These are phyloP conservation scores for Eurois occulta DNA, from an alignment of 2,888 invertebrate genomes.

Conservation along the genomic window DNA sequence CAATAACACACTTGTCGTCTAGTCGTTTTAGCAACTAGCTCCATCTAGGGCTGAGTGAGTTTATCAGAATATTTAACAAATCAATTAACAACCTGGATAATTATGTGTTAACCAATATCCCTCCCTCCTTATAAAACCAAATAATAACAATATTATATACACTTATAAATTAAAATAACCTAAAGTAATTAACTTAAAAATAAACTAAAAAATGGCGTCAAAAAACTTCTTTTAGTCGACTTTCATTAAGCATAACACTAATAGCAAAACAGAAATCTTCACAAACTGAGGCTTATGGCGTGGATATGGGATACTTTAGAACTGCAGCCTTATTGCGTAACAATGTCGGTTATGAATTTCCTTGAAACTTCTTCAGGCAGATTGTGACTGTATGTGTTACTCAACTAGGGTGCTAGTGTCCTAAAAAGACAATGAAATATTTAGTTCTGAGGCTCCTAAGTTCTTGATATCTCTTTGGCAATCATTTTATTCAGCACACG, in stretches of 20 bases:
- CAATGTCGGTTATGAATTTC: background rate
- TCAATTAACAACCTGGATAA: background rate
- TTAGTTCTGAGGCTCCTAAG: background rate
- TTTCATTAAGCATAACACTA: background rate
- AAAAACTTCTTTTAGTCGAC: too few species aligned
- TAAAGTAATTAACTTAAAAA: too few species aligned
- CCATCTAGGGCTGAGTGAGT: slow-evolving; percentile 5
- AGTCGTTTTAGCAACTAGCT: slow-evolving; percentile 13
- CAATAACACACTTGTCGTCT: slow-evolving; percentile 44
- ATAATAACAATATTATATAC: too few species aligned
- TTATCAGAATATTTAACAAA: slow-evolving; percentile 8
- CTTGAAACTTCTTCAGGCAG: background rate
- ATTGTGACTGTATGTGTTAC: background rate
- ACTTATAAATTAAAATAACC: too few species aligned
- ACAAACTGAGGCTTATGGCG: background rate
- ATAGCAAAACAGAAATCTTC: background rate
- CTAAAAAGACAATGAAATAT: background rate
- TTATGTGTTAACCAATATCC: too few species aligned
- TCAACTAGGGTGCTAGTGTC: background rate
- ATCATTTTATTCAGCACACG: slow-evolving; percentile 31
- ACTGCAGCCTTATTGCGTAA: background rate
- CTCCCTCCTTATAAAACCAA: too few species aligned
- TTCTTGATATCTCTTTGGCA: slow-evolving; percentile 15
- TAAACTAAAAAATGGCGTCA: too few species aligned
- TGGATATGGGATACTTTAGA: background rate